These are phyloP conservation scores for Lottia scabra DNA, from an alignment of 2,888 invertebrate genomes.

Conservation along the genomic window DNA sequence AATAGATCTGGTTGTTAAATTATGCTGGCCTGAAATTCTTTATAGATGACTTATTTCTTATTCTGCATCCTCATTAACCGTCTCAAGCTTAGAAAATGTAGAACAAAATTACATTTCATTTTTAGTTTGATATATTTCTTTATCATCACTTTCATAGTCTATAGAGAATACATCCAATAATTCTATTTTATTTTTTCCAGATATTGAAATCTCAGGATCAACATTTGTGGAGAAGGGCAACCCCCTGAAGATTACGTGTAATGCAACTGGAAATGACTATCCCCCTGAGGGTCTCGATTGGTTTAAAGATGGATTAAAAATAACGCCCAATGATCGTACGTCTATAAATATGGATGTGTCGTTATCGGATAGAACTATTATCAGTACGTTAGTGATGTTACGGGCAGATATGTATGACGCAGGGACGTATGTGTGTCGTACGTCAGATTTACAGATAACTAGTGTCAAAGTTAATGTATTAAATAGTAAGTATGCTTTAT, in stretches of 20 bases:
- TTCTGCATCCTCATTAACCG: background rate
- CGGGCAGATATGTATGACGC: constrained; percentile 45
- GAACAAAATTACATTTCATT: background rate
- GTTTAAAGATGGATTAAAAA: constrained; percentile 47
- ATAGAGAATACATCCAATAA: background rate
- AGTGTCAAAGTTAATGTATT: constrained; percentile 50
- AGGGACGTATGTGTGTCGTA: constrained; percentile 53
- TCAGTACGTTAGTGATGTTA: constrained; percentile 44
- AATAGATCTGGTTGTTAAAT: too few species aligned
- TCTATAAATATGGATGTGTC: constrained; percentile 37
- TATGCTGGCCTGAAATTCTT: too few species aligned
- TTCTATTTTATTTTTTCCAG: constrained; percentile 29
- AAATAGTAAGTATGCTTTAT: constrained; percentile 48
- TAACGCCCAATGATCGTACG: constrained; percentile 32
- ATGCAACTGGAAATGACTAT: constrained; percentile 42
- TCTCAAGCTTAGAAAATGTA: background rate
- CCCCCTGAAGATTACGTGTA: constrained; percentile 41
- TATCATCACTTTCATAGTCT: background rate
- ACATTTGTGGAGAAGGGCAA: constrained; percentile 44
- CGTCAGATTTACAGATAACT: constrained; percentile 45
- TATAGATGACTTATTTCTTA: too few species aligned
- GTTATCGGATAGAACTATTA: constrained; percentile 38
- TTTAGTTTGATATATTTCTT: background rate
- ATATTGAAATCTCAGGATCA: constrained; percentile 41
- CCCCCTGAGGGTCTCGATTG: constrained; percentile 47